Evolutionary conservation across 2,888 invertebrate species (phyloP).

Genomic region (Erebia ligea): DNA sequence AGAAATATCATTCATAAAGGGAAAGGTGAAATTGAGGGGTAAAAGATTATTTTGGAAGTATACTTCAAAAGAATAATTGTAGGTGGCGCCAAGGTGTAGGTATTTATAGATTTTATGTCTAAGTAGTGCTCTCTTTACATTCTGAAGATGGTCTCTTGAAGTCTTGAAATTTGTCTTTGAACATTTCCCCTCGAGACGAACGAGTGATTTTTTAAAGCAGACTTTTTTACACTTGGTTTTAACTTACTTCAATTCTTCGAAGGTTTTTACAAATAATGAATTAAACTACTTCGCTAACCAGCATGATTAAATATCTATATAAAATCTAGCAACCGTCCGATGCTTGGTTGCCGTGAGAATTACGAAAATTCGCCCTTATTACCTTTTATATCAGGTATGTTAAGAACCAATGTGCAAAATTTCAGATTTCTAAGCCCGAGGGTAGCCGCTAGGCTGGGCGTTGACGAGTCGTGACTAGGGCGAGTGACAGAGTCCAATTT

Average conservation of each 20-base stretch:
- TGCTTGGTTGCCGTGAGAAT: too few species aligned
- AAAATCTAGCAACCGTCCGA: too few species aligned
- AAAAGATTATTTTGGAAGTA: neutral
- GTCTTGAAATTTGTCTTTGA: constrained; percentile 14
- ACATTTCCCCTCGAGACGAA: neutral
- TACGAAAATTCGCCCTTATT: too few species aligned
- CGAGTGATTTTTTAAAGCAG: constrained; percentile 3
- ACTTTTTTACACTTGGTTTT: neutral
- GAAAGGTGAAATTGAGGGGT: neutral
- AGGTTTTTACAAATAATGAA: neutral
- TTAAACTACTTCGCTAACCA: neutral
- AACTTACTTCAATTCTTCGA: neutral
- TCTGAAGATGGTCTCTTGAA: constrained; percentile 1
- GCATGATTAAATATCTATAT: neutral
- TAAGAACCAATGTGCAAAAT: too few species aligned
- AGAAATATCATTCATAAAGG: neutral
- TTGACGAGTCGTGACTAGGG: too few species aligned
- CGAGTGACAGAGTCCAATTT: too few species aligned
- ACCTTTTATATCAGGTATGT: too few species aligned
- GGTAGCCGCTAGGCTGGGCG: too few species aligned
- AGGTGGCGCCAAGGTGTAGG: neutral
- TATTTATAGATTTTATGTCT: neutral
- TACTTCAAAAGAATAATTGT: neutral
- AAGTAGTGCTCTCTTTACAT: constrained; percentile 1
- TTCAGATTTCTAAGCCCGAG: too few species aligned